Conservation (phyloP, 1,140 invertebrate species). For the Bicyclus anynana region DNA sequence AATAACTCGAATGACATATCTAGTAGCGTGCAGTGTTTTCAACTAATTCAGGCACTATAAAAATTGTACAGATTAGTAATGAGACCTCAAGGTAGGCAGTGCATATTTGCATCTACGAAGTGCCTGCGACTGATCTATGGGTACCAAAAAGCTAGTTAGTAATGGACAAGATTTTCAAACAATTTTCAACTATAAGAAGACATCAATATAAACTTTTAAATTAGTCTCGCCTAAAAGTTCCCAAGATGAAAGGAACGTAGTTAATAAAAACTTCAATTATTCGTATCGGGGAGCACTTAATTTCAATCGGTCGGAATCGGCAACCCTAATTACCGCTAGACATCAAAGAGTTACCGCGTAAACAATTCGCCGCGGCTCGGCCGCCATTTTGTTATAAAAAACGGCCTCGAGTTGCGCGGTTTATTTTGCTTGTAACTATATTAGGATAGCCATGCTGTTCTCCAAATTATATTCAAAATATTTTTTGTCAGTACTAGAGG, state of each 20-base stretch:
- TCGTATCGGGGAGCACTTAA: background rate
- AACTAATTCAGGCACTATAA: no score
- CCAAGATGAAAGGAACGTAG: background rate
- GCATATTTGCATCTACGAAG: no score
- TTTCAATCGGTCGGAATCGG: constrained; percentile 27
- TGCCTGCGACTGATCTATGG: no score
- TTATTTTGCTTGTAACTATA: background rate
- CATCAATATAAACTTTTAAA: background rate
- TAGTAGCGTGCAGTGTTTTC: no score
- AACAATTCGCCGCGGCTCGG: constrained; percentile 8
- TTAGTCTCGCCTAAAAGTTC: background rate
- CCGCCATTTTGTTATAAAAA: background rate
- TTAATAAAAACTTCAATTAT: constrained; percentile 10
- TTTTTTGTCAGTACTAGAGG: no score
- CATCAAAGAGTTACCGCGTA: constrained; percentile 25
- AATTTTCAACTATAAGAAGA: no score
- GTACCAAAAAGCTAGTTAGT: no score
- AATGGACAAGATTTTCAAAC: no score
- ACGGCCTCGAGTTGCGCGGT: background rate
- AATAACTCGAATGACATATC: no score
- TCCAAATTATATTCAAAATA: no score
- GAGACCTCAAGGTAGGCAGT: no score
- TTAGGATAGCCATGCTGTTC: background rate
- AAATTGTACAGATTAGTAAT: no score
- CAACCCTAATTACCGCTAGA: constrained; percentile 27